Percentiles rank a stretch among this genome's conserved stretches.
Evolutionary conservation across 2,113 vertebrate genomes (phyloP).

Genomic region (Clarias macrocephalus): DNA sequence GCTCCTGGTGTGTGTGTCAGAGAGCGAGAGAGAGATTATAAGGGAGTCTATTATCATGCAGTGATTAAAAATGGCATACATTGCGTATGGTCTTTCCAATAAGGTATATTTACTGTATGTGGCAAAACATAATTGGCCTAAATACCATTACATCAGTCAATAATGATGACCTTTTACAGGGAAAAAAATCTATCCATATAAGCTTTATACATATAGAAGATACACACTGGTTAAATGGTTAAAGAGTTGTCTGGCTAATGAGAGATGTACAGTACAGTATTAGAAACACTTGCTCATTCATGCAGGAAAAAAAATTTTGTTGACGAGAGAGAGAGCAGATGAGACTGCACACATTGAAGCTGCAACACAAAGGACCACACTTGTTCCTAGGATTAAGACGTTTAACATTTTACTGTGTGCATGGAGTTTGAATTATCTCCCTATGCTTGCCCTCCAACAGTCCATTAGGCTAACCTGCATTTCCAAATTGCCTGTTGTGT

Average conservation of each 20-base stretch:
- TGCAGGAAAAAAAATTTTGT: neutral
- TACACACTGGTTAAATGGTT: neutral
- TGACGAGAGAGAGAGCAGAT: too few species aligned
- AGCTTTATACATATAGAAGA: neutral
- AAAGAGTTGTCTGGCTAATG: neutral
- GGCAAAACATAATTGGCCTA: neutral
- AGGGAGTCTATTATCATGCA: neutral
- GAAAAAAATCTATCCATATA: neutral
- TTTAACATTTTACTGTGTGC: too few species aligned
- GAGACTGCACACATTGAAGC: too few species aligned
- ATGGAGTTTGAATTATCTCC: too few species aligned
- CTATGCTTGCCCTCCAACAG: too few species aligned
- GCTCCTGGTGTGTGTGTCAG: neutral
- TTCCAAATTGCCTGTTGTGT: too few species aligned
- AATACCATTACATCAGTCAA: neutral
- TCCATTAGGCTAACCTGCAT: too few species aligned
- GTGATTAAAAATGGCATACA: neutral
- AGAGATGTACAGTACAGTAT: neutral
- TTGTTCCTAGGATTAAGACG: too few species aligned
- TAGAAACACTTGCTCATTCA: neutral
- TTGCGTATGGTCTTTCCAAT: neutral
- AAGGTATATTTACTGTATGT: conserved; percentile 19
- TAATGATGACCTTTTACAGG: neutral
- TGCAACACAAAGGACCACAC: too few species aligned
- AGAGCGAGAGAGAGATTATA: neutral